Evolutionary conservation across 2,797 vertebrate genomes (phyloP).

Genomic region (Thunnus albacares): DNA sequence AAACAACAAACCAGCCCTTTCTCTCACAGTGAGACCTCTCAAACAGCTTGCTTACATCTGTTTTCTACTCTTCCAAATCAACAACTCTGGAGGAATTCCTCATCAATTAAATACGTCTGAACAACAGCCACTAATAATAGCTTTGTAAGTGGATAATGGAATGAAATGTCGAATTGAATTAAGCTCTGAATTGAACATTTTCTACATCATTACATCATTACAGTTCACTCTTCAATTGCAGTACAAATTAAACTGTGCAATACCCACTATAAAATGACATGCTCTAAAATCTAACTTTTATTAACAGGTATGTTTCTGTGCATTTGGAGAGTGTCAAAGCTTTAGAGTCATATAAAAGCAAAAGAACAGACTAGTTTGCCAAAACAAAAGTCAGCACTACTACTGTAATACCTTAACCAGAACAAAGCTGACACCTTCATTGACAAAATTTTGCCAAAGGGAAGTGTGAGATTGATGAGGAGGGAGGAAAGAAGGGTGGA

Average conservation of each 20-base stretch:
- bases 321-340: neutral
- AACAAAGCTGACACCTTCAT: slow-evolving; percentile 14
- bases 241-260: neutral
- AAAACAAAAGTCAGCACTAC: neutral
- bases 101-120: neutral
- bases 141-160: slow-evolving; percentile 38
- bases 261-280: neutral
- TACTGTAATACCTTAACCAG: neutral
- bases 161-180: slow-evolving; percentile 22
- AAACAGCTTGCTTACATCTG: neutral
- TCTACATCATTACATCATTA: neutral
- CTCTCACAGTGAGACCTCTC: neutral
- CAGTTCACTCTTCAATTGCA: neutral
- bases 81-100: slow-evolving; percentile 12
- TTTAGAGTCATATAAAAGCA: slow-evolving; percentile 1
- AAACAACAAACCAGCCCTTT: neutral
- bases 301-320: neutral
- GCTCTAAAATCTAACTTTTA: neutral
- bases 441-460: slow-evolving; percentile 16
- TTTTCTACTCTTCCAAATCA: neutral
- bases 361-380: neutral
- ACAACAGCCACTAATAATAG: neutral
- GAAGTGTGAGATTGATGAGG: slow-evolving; percentile 28
- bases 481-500: slow-evolving; percentile 14
- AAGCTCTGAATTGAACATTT: slow-evolving; percentile 2